Evolutionary conservation across 2,888 invertebrate genomes (phyloP).

Genomic region (Andrena marginata): DNA sequence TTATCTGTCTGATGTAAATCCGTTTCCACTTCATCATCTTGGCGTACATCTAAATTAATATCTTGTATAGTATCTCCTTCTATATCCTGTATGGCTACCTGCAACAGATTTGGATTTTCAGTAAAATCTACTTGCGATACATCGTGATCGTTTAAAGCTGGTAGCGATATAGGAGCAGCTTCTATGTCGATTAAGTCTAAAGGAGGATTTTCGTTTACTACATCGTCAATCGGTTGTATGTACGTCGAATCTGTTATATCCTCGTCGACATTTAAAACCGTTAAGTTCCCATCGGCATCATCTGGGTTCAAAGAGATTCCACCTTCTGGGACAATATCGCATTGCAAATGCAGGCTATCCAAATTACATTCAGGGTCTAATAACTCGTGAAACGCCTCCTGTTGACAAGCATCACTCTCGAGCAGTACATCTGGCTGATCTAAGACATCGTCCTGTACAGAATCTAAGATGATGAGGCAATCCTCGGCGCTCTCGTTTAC

Average conservation of each 20-base stretch:
- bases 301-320: background rate
- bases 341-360: slow-evolving; percentile 27
- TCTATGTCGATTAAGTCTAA: slow-evolving; percentile 14
- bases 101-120: slow-evolving; percentile 20
- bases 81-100: background rate
- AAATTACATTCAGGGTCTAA: slow-evolving; percentile 19
- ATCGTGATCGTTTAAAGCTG: background rate
- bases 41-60: background rate
- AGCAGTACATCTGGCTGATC: background rate
- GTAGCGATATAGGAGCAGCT: background rate
- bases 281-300: slow-evolving; percentile 4
- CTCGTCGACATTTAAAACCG: background rate
- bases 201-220: background rate
- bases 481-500: slow-evolving; percentile 20
- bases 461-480: slow-evolving; percentile 15
- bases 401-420: background rate
- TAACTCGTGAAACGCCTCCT: slow-evolving; percentile 5
- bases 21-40: slow-evolving; percentile 9
- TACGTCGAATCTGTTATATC: background rate
- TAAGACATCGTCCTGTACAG: background rate
- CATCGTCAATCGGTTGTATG: background rate
- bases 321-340: slow-evolving; percentile 3
- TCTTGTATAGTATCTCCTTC: background rate
- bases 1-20: slow-evolving; percentile 6
- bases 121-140: background rate